Evolutionary conservation across 2,797 vertebrate genomes (phyloP).

Genomic region (Lepidocolaptes lacrymiger): DNA sequence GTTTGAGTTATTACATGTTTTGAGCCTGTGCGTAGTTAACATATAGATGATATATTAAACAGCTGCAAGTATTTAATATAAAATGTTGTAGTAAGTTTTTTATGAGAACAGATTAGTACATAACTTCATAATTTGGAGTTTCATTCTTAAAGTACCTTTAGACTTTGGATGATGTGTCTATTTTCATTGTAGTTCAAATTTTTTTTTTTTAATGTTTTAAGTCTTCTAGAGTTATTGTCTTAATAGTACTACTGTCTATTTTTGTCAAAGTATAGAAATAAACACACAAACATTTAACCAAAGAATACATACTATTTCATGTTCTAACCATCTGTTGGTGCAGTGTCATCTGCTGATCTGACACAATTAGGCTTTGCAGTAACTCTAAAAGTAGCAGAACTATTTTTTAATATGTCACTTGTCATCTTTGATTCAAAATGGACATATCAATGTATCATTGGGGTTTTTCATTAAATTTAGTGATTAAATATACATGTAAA

Average conservation of each 20-base stretch:
- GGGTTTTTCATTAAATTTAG: background rate
- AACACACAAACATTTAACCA: background rate
- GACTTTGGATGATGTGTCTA: background rate
- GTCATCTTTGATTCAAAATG: background rate
- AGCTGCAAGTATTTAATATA: background rate
- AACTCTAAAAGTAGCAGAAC: background rate
- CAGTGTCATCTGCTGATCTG: background rate
- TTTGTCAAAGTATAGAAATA: background rate
- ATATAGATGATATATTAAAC: background rate
- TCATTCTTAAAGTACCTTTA: background rate
- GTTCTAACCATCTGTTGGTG: background rate
- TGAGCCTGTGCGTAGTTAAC: background rate
- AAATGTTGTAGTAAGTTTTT: background rate
- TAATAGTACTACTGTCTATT: background rate
- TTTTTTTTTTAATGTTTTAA: background rate
- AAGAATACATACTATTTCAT: background rate
- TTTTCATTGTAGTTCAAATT: background rate
- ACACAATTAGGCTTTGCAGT: background rate
- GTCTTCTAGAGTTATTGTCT: background rate
- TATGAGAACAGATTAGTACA: background rate
- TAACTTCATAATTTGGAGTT: background rate
- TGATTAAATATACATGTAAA: background rate
- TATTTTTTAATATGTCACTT: background rate
- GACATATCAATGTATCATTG: background rate
- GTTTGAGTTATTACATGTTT: background rate